Base-by-base conservation (phyloP, 2,888 invertebrate genomes). In the Perdita meconis region DNA sequence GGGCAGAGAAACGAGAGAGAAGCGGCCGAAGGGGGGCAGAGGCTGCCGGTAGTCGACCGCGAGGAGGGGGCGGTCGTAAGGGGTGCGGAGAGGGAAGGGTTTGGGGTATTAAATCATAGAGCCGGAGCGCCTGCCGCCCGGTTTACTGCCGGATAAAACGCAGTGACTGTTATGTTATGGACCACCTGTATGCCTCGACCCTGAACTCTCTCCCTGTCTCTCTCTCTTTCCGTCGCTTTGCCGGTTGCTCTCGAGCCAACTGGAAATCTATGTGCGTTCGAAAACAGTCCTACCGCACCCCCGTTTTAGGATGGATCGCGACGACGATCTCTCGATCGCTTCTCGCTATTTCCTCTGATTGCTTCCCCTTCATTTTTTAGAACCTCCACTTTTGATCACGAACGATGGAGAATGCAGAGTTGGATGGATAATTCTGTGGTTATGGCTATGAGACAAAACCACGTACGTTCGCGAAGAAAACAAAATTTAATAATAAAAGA, bases 121-220 rank as follows among this genome's bases (percentile, higher is more conserved):
- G 89, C 87, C 88, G 72, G 87, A 90, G 91, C 89, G 90, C 90
- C 90, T 90, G 90, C 89, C 90, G 90, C 90, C 47, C 92, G 90
- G 92, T 92, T 92, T 92, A 92, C 92, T 92, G 90, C 91, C 91
- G 91, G 91, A 92, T 92, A 92, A 92, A 92, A 92, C 92, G 92
- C 91, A 92, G 90, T 90, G 91, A 92, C 92, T 92, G 92, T 92
- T 92, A 92, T 92, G 92, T 92, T 92, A 92, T 92, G 92, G 92
- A 92, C 92, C 92, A 92, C 92, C 92, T 92, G 92, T 92, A 92
- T 92, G 92, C 92, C 92, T 87, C 91, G 91, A 91, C 91, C 91
- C 90, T 91, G 91, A 92, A 92, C 91, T 78, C 83, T 68, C 85
- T 80, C 80, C 72, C 65, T 59, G 30, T 51, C 68, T 53, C 42